A percentile compares a stretch with the other conserved stretches of the same genome.
Conservation (phyloP, 2,797 vertebrate species). For the Coluber constrictor region DNA sequence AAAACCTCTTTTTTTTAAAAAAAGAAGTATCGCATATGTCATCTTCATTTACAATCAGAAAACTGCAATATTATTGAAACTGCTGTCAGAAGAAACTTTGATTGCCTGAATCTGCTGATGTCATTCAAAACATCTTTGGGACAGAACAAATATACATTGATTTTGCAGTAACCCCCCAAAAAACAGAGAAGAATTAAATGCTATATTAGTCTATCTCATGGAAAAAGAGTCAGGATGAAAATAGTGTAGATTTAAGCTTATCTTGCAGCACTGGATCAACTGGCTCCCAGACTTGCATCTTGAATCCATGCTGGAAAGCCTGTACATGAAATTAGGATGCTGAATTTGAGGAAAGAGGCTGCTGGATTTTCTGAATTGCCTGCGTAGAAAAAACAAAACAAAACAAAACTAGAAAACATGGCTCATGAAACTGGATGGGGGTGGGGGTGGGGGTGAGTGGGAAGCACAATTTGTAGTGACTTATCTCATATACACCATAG, state of each 20-base stretch:
- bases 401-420: not conserved
- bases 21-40: not conserved
- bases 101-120: not conserved
- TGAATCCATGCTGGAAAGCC: not conserved
- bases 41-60: not conserved
- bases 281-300: not conserved
- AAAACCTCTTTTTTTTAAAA: not conserved
- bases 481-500: conserved; percentile 39
- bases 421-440: conserved; percentile 15
- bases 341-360: not conserved
- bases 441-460: conserved; percentile 35
- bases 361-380: not conserved
- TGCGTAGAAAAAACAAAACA: not conserved
- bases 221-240: not conserved
- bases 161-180: not conserved
- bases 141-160: not conserved
- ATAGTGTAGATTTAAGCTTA: not conserved
- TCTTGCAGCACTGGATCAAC: not conserved
- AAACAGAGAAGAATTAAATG: not conserved
- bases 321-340: not conserved
- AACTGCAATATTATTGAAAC: not conserved
- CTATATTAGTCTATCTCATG: not conserved
- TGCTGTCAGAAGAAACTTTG: not conserved
- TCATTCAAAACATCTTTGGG: not conserved
- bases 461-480: conserved; percentile 47